Evolutionary conservation across 2,797 vertebrate species (phyloP).

Genomic region (Chromobotia macracanthus): DNA sequence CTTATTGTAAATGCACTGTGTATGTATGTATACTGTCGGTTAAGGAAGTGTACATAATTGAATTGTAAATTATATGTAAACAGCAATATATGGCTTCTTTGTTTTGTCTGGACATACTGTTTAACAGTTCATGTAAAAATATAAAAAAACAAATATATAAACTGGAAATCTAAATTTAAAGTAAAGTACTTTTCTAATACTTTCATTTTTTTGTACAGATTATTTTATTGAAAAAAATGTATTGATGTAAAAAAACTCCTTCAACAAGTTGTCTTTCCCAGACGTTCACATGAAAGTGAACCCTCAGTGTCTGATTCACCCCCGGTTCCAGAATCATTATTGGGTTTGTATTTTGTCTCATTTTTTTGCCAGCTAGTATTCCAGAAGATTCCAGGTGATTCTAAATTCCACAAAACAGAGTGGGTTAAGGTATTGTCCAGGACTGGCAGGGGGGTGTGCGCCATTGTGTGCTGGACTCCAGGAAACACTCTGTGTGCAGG

Average conservation of each 20-base stretch:
- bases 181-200: conserved; percentile 67
- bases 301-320: conserved; percentile 54
- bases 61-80: conserved; percentile 87
- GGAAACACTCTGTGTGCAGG: conserved; percentile 25
- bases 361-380: conserved; percentile 49
- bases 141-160: conserved; percentile 61
- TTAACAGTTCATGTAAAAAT: conserved; percentile 72
- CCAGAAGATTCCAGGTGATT: conserved; percentile 59
- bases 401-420: conserved; percentile 42
- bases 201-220: conserved; percentile 82
- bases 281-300: conserved; percentile 53
- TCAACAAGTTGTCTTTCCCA: conserved; percentile 48
- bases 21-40: conserved; percentile 77
- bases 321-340: conserved; percentile 52
- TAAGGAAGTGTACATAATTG: conserved; percentile 84
- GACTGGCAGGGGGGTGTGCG: conserved; percentile 23
- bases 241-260: conserved; percentile 62
- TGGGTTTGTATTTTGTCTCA: conserved; percentile 54
- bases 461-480: conserved; percentile 34
- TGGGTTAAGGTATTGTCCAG: conserved; percentile 30
- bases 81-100: conserved; percentile 79
- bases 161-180: conserved; percentile 76
- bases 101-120: conserved; percentile 72
- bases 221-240: conserved; percentile 84
- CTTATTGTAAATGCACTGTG: conserved; percentile 74